Evolutionary conservation across 2,888 invertebrate genomes (phyloP), one percentile per base, ranked within the genome.

Genomic region (Pterostichus madidus): DNA sequence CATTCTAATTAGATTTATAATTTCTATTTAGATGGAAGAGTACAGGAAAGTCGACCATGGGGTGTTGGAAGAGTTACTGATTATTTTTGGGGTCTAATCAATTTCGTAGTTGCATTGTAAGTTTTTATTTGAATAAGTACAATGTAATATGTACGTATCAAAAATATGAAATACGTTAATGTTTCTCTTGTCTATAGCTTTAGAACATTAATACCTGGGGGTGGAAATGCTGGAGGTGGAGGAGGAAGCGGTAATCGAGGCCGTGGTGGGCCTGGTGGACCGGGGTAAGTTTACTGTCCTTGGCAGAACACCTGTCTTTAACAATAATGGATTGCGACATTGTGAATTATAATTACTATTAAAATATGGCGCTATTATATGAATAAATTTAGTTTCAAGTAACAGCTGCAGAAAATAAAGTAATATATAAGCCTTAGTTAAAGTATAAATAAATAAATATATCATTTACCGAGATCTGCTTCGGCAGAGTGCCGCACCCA

Each of bases 31-130:
- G 93, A 92, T 90, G 93, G 93, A 1, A 90, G 90, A 3, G 89
- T 93, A 44, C 90, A 90, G 84, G 87, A 92, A 83, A 88, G 87
- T 24, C 89, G 88, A 56, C 91, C 92, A 24, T 92, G 92, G 87
- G 91, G 90, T 64, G 44, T 92, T 7, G 86, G 87, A 61, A 86
- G 88, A 77, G 84, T 90, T n/a, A 89, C 91, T 75, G 91, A 91
- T 6, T 90, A 91, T 87, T 91, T 93, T 85, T 92, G 92, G 92
- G 91, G 91, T 2, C 86, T 91, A 0, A 52, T 93, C 11, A 91
- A 91, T 87, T 93, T 93, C 86, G 85, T 92, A 5, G 91, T 91
- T 85, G 88, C 92, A 73, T 89, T 93, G 93, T 93, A 90, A 92
- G 93, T 92, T 86, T 59, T 17, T 39, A 71, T 64, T 32, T 17